These are phyloP conservation scores for Macaca fascicularis DNA, from an alignment of 2,113 vertebrate species.

Conservation along the genomic window DNA sequence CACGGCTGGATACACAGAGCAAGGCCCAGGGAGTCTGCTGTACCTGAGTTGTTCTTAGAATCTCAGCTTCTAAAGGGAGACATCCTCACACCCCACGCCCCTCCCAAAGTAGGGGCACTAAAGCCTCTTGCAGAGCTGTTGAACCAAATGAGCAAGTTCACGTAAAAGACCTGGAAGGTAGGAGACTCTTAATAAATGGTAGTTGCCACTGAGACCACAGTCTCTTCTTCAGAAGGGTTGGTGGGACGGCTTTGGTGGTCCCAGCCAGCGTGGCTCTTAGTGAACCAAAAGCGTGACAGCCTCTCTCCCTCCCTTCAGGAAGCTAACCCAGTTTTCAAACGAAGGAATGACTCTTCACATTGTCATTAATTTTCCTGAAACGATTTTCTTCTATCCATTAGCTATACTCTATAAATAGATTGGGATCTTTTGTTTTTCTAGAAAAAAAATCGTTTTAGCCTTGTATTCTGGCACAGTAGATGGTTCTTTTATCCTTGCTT, in stretches of 20 bases:
- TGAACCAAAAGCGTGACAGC: fast-evolving
- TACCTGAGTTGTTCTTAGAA: fast-evolving
- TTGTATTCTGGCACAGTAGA: neutral
- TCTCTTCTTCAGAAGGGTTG: neutral
- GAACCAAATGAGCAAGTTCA: neutral
- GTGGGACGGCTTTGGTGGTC: too few species aligned
- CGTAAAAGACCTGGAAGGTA: neutral
- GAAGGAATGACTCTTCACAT: neutral
- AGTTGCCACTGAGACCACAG: neutral
- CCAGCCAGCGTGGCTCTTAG: neutral
- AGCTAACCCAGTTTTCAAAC: neutral
- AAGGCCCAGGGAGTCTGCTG: fast-evolving
- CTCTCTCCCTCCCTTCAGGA: neutral
- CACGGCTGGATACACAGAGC: neutral
- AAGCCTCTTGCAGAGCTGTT: neutral
- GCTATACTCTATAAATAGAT: constrained; percentile 29
- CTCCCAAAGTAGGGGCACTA: neutral
- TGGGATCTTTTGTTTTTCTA: constrained; percentile 39
- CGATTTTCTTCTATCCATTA: neutral
- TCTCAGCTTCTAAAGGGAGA: neutral
- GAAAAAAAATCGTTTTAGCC: neutral
- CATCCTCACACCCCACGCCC: fast-evolving
- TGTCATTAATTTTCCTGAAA: neutral
- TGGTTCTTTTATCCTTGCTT: constrained; percentile 56
- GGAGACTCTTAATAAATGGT: neutral